These are phyloP conservation scores for Gymnogyps californianus DNA, from an alignment of 2,113 vertebrate genomes.

Conservation along the genomic window DNA sequence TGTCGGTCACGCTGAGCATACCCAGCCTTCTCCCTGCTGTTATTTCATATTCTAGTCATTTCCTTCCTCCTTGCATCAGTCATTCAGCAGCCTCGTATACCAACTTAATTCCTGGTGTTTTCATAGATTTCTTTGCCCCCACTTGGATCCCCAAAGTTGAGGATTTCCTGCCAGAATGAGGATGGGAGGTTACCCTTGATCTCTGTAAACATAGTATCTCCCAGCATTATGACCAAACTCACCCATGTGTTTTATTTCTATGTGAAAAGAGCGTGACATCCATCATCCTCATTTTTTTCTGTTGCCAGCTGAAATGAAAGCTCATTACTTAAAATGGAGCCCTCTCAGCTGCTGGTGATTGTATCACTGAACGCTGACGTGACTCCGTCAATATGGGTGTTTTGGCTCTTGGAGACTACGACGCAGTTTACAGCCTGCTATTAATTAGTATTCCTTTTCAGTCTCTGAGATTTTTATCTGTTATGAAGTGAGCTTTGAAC, in stretches of 20 bases:
- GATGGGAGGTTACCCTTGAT: not conserved
- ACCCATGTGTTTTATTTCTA: conserved; percentile 25
- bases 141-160: not conserved
- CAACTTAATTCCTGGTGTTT: conserved; percentile 20
- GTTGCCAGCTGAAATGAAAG: conserved; percentile 54
- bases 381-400: conserved; percentile 33
- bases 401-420: conserved; percentile 14
- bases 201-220: not conserved
- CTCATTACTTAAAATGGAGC: conserved; percentile 61
- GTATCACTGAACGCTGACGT: conserved; percentile 3
- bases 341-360: conserved; percentile 50
- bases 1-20: not conserved
- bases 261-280: conserved; percentile 14
- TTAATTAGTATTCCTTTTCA: conserved; percentile 60
- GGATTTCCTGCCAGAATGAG: conserved; percentile 14
- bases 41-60: conserved; percentile 55
- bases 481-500: conserved; percentile 50
- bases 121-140: not conserved
- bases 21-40: conserved; percentile 28
- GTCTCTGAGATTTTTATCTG: conserved; percentile 53
- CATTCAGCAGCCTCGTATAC: conserved; percentile 7
- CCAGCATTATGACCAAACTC: not conserved
- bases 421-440: conserved; percentile 15
- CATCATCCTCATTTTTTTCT: conserved; percentile 31
- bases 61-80: conserved; percentile 44